Evolutionary conservation across 2,888 invertebrate genomes (phyloP), one percentile per base, ranked within the genome.

Genomic region (Nematopogon swammerdamellus): DNA sequence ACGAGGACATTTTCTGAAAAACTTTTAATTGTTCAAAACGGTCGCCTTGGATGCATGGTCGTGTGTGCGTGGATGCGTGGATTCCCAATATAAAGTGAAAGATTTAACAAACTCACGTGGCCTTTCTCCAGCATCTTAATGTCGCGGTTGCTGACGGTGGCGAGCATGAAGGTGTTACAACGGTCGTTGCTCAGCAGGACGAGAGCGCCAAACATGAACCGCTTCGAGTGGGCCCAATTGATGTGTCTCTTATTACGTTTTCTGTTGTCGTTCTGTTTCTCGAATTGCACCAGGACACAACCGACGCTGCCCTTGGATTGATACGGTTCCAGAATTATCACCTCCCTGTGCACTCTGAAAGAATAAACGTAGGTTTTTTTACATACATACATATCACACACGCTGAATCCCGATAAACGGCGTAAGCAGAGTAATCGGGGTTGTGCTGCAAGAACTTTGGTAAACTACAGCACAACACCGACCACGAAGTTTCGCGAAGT

Each of bases 141-240:
- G 46, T 86, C 79, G 1, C 86, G 72, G 47, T 85, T 82, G 5
- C 81, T 67, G 42, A 92, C 85, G 1, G 84, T 85, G 1, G 85
- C 91, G 55, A 91, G 81, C 48, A 87, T 70, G 30, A 90, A 72
- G 42, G 81, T 82, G 42, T 80, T 65, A 63, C 91, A 92, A 50
- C 85, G 72, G 59, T 89, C 85, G 2, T 77, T 77, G 0, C 89
- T 87, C 48, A 94, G 84, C 55, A 88, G 82, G 1, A 94, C 64
- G 46, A 92, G 70, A 0, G 89, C 84, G 0, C 92, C 92, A 63
- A 68, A 85, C 59, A 89, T 76, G 47, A 91, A 83, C 47, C 86
- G 68, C 59, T 85, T 85, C 56, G 62, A 72, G 49, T 72, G 60
- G 1, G 58, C 54, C 75, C 74, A 75, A 42, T 70, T 70, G 6